These are phyloP conservation scores for Dolichomitus sp. DNA, from an alignment of 2,888 invertebrate genomes.

Conservation along the genomic window DNA sequence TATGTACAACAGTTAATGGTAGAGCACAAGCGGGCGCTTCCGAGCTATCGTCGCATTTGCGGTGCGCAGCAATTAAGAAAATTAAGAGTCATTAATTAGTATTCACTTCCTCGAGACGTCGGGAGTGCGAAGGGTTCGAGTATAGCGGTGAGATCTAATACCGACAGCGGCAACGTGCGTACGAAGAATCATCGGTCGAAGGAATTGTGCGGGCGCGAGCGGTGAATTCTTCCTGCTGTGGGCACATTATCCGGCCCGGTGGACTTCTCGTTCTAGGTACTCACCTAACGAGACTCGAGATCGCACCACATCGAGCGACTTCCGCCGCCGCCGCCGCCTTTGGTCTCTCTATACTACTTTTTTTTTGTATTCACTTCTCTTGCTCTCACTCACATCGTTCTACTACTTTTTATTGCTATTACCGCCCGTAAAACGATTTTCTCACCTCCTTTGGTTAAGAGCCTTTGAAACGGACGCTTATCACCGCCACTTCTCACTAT, in stretches of 20 bases:
- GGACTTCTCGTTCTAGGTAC: constrained; percentile 70
- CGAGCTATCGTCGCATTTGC: constrained; percentile 77
- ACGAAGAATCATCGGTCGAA: constrained; percentile 49
- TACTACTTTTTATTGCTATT: constrained; percentile 48
- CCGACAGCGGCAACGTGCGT: constrained; percentile 24
- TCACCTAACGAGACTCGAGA: constrained; percentile 68
- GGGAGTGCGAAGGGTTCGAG: constrained; percentile 39
- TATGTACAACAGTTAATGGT: constrained; percentile 24
- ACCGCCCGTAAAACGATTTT: constrained; percentile 73
- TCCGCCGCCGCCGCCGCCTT: constrained; percentile 65
- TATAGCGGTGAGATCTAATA: constrained; percentile 37
- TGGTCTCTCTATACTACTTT: constrained; percentile 31
- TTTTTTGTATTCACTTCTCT: constrained; percentile 41
- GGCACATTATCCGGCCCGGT: constrained; percentile 79
- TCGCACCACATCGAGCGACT: constrained; percentile 66
- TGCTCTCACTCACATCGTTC: constrained; percentile 28
- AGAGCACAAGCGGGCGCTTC: constrained; percentile 70
- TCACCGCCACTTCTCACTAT: constrained; percentile 24
- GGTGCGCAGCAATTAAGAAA: constrained; percentile 83
- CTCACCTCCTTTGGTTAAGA: constrained; percentile 71
- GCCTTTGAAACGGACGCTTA: constrained; percentile 35
- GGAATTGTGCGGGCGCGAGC: constrained; percentile 68
- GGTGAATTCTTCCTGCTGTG: constrained; percentile 79
- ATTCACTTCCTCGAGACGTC: constrained; percentile 81
- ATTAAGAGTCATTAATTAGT: constrained; percentile 86